Evolutionary conservation across 2,113 vertebrate species (phyloP).

Genomic region (Myocastor coypus): DNA sequence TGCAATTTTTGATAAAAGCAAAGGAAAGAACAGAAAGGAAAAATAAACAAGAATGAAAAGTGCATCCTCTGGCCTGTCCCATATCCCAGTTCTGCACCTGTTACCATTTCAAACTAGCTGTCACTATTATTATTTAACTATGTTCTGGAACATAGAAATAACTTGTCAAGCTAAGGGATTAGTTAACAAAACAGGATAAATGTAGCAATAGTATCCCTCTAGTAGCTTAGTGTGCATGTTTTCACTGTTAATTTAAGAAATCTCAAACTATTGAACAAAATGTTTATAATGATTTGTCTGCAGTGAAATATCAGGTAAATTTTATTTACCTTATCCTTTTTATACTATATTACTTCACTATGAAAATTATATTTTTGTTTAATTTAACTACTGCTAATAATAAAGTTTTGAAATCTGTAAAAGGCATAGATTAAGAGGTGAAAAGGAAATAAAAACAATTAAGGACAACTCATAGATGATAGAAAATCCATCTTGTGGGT

Average conservation of each 20-base stretch:
- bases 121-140: neutral
- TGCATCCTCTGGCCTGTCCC: neutral
- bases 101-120: neutral
- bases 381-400: neutral
- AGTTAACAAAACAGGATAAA: conserved; percentile 10
- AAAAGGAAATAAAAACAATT: neutral
- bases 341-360: neutral
- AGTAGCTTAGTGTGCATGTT: neutral
- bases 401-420: neutral
- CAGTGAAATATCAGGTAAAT: conserved; percentile 1
- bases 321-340: neutral
- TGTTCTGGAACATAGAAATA: neutral
- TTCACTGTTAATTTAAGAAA: conserved; percentile 27
- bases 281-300: conserved; percentile 15
- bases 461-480: neutral
- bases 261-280: neutral
- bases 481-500: neutral
- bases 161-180: neutral
- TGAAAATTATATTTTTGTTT: conserved; percentile 10
- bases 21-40: neutral
- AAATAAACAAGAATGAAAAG: neutral
- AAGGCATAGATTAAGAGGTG: neutral
- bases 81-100: neutral
- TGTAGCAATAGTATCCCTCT: neutral
- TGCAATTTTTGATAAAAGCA: conserved; percentile 47